Conservation (phyloP, 2,888 invertebrate genomes). For the Polydrusus tereticollis region DNA sequence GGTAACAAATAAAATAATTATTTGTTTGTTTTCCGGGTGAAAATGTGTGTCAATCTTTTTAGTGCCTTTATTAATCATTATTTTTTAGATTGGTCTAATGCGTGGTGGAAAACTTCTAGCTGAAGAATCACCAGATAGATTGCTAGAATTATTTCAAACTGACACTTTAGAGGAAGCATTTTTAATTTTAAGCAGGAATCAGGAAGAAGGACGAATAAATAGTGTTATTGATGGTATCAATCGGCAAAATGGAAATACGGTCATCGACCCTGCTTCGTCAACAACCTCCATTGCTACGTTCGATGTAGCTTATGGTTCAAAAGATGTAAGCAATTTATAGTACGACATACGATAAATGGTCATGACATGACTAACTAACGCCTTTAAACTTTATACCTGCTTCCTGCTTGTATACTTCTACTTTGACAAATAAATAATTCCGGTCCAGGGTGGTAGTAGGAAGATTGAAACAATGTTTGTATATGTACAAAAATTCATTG, state of each 20-base stretch:
- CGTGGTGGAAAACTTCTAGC: constrained; percentile 87
- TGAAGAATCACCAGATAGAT: constrained; percentile 83
- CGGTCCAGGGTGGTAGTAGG: too few relatives aligned
- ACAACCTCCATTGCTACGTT: constrained; percentile 53
- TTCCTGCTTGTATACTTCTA: too few relatives aligned
- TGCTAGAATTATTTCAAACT: constrained; percentile 78
- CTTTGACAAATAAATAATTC: too few relatives aligned
- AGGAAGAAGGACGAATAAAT: constrained; percentile 66
- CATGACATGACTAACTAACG: too few relatives aligned
- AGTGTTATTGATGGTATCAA: constrained; percentile 48
- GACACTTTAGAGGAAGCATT: constrained; percentile 90
- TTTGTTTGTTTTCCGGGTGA: too few relatives aligned
- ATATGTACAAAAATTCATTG: too few relatives aligned
- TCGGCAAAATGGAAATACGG: constrained; percentile 48
- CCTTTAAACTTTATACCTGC: too few relatives aligned
- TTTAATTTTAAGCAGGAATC: constrained; percentile 79
- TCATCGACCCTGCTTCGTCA: constrained; percentile 49
- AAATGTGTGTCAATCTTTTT: background rate
- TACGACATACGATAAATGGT: too few relatives aligned
- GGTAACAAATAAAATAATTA: constrained; percentile 68
- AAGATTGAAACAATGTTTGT: too few relatives aligned
- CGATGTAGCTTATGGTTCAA: constrained; percentile 56
- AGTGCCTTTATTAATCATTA: background rate
- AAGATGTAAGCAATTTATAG: constrained; percentile 51
- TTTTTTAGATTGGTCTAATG: constrained; percentile 86